Evolutionary conservation across 2,888 invertebrate genomes (phyloP), one percentile per base, ranked within the genome.

Genomic region (Artemia sp.): DNA sequence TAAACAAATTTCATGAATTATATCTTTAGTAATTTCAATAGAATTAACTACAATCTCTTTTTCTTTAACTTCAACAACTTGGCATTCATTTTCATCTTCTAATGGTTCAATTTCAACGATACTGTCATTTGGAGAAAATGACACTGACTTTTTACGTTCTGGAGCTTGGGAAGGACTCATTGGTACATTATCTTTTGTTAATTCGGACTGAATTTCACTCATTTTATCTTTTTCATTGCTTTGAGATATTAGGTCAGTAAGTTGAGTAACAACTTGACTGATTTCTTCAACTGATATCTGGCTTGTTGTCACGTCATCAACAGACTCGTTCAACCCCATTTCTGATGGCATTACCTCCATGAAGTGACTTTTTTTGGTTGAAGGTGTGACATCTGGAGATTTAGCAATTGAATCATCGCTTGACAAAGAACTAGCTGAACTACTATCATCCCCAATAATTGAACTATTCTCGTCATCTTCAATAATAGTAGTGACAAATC

Each of bases 11-110:
- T 71, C 67, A 9, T 68, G 67, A 51, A 52, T 67, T 8, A 64
- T 58, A 14, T 68, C 83, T 76, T 85, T 85, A 1, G 84, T 78
- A 68, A 88, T 85, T 77, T 88, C 87, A 75, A 82, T 84, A 75
- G 84, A 86, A 73, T 82, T 84, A 1, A 88, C 83, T 75, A 84
- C 87, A 12, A 88, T 14, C 14, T 68, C 68, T 5, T 51, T 68
- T 70, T 69, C 68, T 51, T 68, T 68, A 14, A 14, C 69, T 14
- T 38, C 38, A 12, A 52, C 12, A 12, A 68, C 68, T n/a, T 52
- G 68, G 14, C 52, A 52, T 11, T 68, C 68, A 10, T 52, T 19
- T 52, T 68, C 68, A 11, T 52, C 52, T 9, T 51, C 52, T 52
- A 52, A 51, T 10, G 68, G 38, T 24, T 68, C 52, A 8, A 68